phyloP scores from a whole-genome alignment of 2,888 invertebrate species.

The Camponotus fellah region DNA sequence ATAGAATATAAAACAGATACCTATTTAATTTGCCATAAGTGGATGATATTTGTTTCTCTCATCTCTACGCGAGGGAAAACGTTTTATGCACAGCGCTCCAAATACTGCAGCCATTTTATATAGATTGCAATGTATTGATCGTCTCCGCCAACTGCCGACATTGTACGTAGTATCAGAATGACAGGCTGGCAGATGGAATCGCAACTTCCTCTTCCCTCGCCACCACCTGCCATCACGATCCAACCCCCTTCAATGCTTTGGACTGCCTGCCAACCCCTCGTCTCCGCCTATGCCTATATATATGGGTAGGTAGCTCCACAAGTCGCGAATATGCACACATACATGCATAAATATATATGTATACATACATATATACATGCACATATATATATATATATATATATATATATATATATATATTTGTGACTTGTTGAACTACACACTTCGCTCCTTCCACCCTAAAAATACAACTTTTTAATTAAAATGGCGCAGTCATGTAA shows the following conservation, averaged over 20 bases:
- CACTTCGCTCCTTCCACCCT: conserved; percentile 21
- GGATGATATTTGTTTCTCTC: conserved; percentile 47
- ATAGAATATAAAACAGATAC: conserved; percentile 1
- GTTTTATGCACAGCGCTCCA: conserved; percentile 75
- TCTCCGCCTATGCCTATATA: conserved; percentile 81
- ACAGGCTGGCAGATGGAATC: conserved; percentile 87
- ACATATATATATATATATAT: conserved; percentile 49
- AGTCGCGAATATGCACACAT: conserved; percentile 50
- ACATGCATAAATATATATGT: conserved; percentile 14
- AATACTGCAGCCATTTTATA: conserved; percentile 85
- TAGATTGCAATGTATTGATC: conserved; percentile 86
- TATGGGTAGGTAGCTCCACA: conserved; percentile 55
- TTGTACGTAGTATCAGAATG: conserved; percentile 85
- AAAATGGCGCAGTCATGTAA: conserved; percentile 67
- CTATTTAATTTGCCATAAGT: conserved; percentile 8
- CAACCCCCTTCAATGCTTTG: conserved; percentile 79
- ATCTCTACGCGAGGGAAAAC: conserved; percentile 54
- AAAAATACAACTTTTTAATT: conserved; percentile 77
- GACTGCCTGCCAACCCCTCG: conserved; percentile 81
- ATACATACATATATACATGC: conserved; percentile 2
- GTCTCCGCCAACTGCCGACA: conserved; percentile 82
- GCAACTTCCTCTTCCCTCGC: conserved; percentile 82
- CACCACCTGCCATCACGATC: conserved; percentile 79
- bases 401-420: conserved; percentile 70
- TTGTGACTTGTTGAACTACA: neutral